Base-by-base conservation (phyloP, 1,140 invertebrate genomes). In the Sitodiplosis mosellana region DNA sequence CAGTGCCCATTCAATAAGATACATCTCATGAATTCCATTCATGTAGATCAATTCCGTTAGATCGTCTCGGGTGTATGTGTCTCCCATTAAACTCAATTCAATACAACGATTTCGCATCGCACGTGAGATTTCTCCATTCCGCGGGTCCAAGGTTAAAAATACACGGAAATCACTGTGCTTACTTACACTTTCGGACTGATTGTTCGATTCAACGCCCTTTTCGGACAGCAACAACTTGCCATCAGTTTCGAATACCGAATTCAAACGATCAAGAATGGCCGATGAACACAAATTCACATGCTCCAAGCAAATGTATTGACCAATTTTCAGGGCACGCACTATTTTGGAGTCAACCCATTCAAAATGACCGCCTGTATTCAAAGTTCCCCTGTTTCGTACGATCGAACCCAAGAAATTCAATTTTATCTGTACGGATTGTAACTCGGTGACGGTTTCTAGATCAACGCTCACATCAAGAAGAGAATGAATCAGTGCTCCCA, bases 41-140 rank as follows among this genome's bases (percentile, higher is more conserved):
- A 64, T 57, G 44, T 63, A 58, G 1, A 82, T 59, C 46, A 81
- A 57, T 5, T 75, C 71, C 41, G 67, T 64, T 47, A 73, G 54
- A 57, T 82, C 80, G 18, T 63, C 50, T 19, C 51, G 15, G n/a
- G 56, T 60, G 44, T 66, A 61, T n/a, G 63, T 58, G 11, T 68
- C 56, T 5, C 62, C 57, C 0, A 71, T 60, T 38, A 96, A 63
- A 55, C 72, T 92, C 52, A 99, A 83, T 71, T 99, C 95, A 1
- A 98, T 76, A 3, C 93, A 91, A 61, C 95, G 74, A 62, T 99
- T 99, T 50, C 93, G 76, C 94, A 99, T 98, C 0, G 95, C 94
- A 58, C 93, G 76, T 3, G 95, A 99, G 49, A 99, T 86, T 66
- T 95, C 89, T 1, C 92, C 94, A 69, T 88, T 80, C 55, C 80